These are phyloP conservation scores for Yoshiicerus persimilis DNA, from an alignment of 1,140 invertebrate genomes.

Conservation along the genomic window DNA sequence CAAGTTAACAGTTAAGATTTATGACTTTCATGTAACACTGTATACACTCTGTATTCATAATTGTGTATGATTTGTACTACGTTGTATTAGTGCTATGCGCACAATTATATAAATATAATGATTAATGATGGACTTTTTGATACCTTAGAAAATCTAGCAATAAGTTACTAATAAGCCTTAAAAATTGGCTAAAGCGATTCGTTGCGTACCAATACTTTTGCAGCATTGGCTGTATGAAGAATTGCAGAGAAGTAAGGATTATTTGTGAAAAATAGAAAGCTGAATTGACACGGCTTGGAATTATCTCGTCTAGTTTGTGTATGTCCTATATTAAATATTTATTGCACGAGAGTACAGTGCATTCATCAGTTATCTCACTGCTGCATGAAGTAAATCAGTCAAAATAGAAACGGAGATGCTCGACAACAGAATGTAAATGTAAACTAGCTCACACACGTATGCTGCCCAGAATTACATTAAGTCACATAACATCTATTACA, in stretches of 20 bases:
- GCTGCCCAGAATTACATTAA: no score
- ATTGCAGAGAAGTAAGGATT: not conserved
- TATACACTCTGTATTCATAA: no score
- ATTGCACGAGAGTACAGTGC: not conserved
- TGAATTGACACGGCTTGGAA: not conserved
- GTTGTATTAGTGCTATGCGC: no score
- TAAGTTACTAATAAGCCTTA: not conserved
- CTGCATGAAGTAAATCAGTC: not conserved
- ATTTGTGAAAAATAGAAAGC: conserved; percentile 18
- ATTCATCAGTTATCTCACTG: not conserved
- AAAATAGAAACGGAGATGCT: not conserved
- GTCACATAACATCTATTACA: no score
- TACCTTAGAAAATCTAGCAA: no score
- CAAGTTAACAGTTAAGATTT: no score
- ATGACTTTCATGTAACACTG: no score
- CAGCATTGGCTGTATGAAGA: not conserved
- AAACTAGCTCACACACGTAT: not conserved
- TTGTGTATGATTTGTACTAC: no score
- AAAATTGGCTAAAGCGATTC: not conserved
- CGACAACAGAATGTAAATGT: not conserved
- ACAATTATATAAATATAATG: no score
- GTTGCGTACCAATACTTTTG: not conserved
- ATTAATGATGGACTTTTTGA: not conserved
- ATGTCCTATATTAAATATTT: not conserved
- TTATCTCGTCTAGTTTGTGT: not conserved